Conservation (phyloP, 2,888 invertebrate genomes). For the Marronus borbonicus region DNA sequence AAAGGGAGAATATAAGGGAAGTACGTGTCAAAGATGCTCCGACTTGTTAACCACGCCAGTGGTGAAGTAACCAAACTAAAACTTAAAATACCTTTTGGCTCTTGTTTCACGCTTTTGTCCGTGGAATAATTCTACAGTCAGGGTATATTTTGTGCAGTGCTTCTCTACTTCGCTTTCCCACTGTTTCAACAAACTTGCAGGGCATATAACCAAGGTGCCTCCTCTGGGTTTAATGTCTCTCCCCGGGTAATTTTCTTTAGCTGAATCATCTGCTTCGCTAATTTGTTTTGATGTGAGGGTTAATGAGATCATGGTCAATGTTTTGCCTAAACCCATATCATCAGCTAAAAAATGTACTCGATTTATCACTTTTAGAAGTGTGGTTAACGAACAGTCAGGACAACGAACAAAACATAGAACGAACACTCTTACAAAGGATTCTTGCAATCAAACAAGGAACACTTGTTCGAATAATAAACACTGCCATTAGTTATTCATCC, state of each 20-base stretch:
- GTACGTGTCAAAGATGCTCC: too few relatives aligned
- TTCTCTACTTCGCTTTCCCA: constrained; percentile 87
- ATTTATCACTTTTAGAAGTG: too few relatives aligned
- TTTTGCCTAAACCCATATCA: constrained; percentile 90
- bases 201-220: constrained; percentile 92
- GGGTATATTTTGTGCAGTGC: constrained; percentile 75
- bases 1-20: too few relatives aligned
- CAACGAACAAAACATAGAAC: too few relatives aligned
- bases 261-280: constrained; percentile 57
- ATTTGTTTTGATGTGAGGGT: constrained; percentile 74
- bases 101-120: constrained; percentile 82
- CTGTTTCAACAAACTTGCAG: constrained; percentile 91
- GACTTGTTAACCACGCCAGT: too few relatives aligned
- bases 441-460: too few relatives aligned
- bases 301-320: constrained; percentile 86
- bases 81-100: constrained; percentile 68
- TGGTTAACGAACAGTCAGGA: too few relatives aligned
- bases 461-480: too few relatives aligned
- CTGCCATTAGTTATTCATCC: too few relatives aligned
- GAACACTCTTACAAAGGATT: too few relatives aligned
- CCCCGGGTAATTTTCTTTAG: constrained; percentile 56
- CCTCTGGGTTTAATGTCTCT: constrained; percentile 68
- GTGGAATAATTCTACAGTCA: constrained; percentile 84
- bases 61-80: too few relatives aligned
- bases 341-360: constrained; percentile 73